Base-by-base conservation (phyloP, 2,113 vertebrate species). In the Clarias magur region DNA sequence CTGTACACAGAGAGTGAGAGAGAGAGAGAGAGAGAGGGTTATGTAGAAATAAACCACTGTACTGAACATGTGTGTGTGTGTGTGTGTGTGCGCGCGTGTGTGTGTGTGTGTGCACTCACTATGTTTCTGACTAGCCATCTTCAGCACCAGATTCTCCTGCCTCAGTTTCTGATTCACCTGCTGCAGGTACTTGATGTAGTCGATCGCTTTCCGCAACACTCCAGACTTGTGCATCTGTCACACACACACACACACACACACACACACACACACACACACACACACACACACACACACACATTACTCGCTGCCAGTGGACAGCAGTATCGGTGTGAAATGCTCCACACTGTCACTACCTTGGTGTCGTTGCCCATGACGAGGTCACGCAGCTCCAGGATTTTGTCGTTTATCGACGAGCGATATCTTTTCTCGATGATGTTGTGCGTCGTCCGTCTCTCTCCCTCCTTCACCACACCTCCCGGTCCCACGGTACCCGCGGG, bases 351-450 rank as follows among this genome's bases (percentile, higher is more conserved):
- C 2, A 57, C 85, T 85, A 99, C 98, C 97, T 99, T 99, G 27
- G 97, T 96, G 57, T 99, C 98, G 2, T 94, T 98, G 54, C 98
- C 98, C 97, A 99, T 98, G 87, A 99, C 97, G 38, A 99, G 94
- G 91, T 99, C 97, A 87, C 99, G 97, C 85, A 99, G 94, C 92
- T 99, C 98, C 23, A 99, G 93, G 85, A 99, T 99, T 93, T 99
- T 99, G 92, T 99, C 98, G 9, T 99, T 99, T 91, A 99, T 99
- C 84, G 98, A 99, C 0, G 98, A 99, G 0, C 98, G 94, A 84
- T 99, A 99, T 1, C 98, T 94, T 93, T 99, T 99, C 94, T 99
- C 98, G n/a, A 99, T 99, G 91, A 99, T 98, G 92, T 99, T 99
- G 93, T 99, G 98, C 19, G 98, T 99, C 0, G 98, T 99, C 91